Evolutionary conservation across 2,113 vertebrate genomes (phyloP).

Genomic region (Vimba vimba): DNA sequence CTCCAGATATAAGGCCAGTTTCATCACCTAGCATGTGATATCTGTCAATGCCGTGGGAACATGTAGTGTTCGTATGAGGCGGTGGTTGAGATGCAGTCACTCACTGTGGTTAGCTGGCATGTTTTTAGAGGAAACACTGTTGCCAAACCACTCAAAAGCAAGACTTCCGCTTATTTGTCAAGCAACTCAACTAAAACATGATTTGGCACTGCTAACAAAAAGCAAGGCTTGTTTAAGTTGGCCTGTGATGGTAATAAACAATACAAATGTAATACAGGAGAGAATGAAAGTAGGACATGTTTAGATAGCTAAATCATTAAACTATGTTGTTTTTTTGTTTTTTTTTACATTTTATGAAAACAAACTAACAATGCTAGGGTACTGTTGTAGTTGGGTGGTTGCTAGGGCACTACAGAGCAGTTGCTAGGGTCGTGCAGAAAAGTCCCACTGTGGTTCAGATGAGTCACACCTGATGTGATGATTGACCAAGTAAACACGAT

Average conservation of each 20-base stretch:
- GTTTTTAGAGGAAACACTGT: not conserved
- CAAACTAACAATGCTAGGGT: not conserved
- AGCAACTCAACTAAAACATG: not conserved
- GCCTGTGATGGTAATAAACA: not conserved
- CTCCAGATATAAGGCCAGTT: not conserved
- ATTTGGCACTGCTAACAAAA: not conserved
- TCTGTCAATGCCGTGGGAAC: not conserved
- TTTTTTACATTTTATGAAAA: too few species aligned
- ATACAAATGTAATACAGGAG: not conserved
- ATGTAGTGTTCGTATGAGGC: not conserved
- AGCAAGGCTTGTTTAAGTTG: not conserved
- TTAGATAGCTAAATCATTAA: not conserved
- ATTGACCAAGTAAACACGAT: not conserved
- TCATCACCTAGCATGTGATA: too few species aligned
- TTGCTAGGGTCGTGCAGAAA: not conserved
- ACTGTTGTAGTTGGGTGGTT: not conserved
- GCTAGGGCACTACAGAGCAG: not conserved
- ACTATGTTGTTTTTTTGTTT: too few species aligned
- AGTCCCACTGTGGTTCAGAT: not conserved
- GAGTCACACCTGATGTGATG: not conserved
- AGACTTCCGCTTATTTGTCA: not conserved
- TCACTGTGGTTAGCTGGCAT: not conserved
- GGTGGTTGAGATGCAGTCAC: not conserved
- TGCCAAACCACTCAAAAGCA: slow-evolving; percentile 6
- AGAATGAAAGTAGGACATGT: not conserved